phyloP scores from a whole-genome alignment of 1,140 invertebrate species.

The Bombus terrestris region DNA sequence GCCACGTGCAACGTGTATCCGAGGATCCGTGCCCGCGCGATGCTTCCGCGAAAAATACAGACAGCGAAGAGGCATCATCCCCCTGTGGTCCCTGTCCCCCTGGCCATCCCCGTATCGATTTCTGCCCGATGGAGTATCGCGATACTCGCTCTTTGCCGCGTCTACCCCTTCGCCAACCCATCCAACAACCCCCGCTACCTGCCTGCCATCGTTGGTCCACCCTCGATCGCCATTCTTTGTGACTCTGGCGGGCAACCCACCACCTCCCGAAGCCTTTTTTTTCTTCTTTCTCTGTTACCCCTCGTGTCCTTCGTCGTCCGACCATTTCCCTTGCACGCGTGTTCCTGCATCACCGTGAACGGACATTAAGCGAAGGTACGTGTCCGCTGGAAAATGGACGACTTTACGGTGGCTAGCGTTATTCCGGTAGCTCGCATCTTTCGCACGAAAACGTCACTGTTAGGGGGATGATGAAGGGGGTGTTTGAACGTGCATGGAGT shows the following conservation, averaged over 20 bases:
- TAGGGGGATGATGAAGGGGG: background rate
- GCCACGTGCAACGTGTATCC: constrained; percentile 52
- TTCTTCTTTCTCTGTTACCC: background rate
- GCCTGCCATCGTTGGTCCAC: constrained; percentile 16
- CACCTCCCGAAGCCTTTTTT: background rate
- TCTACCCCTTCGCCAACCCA: constrained; percentile 26
- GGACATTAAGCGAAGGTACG: constrained; percentile 57
- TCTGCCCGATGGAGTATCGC: constrained; percentile 78
- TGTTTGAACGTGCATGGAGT: background rate
- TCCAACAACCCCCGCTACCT: no score
- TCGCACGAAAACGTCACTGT: background rate
- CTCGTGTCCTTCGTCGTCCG: background rate
- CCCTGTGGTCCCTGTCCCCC: constrained; percentile 51
- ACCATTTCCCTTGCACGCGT: constrained; percentile 23
- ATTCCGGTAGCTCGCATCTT: background rate
- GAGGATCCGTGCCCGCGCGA: no score
- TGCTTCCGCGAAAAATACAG: constrained; percentile 73
- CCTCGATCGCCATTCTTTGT: constrained; percentile 58
- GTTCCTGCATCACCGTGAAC: constrained; percentile 50
- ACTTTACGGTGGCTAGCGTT: background rate
- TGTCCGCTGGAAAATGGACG: constrained; percentile 55
- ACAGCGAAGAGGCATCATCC: constrained; percentile 34
- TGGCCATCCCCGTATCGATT: constrained; percentile 79
- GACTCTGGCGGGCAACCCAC: constrained; percentile 31
- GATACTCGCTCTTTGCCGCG: constrained; percentile 71